Evolutionary conservation across 2,888 invertebrate genomes (phyloP), one percentile per base, ranked within the genome.

Genomic region (Catonia carolina): DNA sequence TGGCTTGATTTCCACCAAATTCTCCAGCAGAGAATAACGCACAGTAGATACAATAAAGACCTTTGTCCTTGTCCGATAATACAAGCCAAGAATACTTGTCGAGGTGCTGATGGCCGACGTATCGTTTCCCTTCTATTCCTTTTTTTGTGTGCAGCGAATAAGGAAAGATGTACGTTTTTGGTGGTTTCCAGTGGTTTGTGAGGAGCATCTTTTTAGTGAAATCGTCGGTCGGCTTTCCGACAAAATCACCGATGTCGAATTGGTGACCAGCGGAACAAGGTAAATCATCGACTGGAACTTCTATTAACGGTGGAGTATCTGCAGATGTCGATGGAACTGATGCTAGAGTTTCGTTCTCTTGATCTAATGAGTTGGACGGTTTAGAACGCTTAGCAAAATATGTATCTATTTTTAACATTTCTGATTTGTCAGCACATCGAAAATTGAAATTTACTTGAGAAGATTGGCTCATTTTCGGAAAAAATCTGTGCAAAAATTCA

Each of bases 31-130:
- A 49, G 48, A 64, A 64, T 18, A 60, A 51, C 20, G 56, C 31
- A 41, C 62, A 63, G 50, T 60, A 63, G 41, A 61, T 63, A 45
- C 61, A 63, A 53, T 56, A 61, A 12, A 60, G 36, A 12, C 62
- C 59, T 49, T 60, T 48, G 20, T 37, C 4, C 37, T 10, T 12
- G 37, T 37, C 37, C 31, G 60, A 58, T 31, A 33, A 53, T 27
- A 51, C 45, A 10, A 60, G 53, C 60, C 61, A 63, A 33, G 41
- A 20, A 53, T 50, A 62, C 18, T 35, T 15, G 18, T 59, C 45
- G 8, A 63, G 42, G 41, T 61, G 61, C 10, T 56, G 53, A 15
- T 53, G 48, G 1, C 42, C 58, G 23, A 59, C 31, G 45, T 50
- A 60, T 14, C 58, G 47, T 37, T 53, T 54, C 18, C 53, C 54